Base-by-base conservation (phyloP, 2,797 vertebrate species). In the Malacoctenus gilli region DNA sequence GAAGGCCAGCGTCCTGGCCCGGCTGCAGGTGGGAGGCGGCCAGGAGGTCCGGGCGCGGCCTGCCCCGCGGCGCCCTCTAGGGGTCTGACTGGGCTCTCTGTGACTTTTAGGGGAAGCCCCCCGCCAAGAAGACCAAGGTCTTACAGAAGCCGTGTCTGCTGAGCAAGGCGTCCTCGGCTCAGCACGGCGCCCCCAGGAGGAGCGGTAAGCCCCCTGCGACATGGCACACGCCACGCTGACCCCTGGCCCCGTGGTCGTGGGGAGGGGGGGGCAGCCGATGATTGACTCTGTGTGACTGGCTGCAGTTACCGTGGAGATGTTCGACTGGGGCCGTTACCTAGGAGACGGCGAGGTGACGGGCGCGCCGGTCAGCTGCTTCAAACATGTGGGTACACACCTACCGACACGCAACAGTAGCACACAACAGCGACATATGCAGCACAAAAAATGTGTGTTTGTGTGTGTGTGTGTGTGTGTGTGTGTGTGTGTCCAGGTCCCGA, bases 1-100 rank as follows among this genome's bases (percentile, higher is more conserved):
- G 93, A 98, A 98, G 92, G 96, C 96, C 89, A 98, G 96, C 90
- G 95, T 98, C 91, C 91, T 98, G 84, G 95, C 96, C 86, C 92
- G 95, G 76, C 94, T 97, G 91, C 95, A 98, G 83, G 82, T 68
- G 47, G 3, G 8, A 13, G 14, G 0, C 31, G n/a, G n/a, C 5
- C 16, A 4, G 13, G 5, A 2, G 0, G 11, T 5, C 8, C 22
- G 8, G 22, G 22, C n/a, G 8, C 4, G 22, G 8, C 4, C 22
- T 23, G 22, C 4, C 22, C 4, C 4, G 22, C 22, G 22, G 4
- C 22, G 22, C 22, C 22, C 22, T 23, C 22, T 8, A 4, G 4
- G 7, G 4, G 7, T 37, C 14, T 37, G 35, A 9, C 35, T 18
- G 2, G 7, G 4, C 4, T 3, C 11, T 0, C 5, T 23, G 7